Evolutionary conservation across 2,797 vertebrate genomes (phyloP).

Genomic region (Parauchenoglanis punctatus): DNA sequence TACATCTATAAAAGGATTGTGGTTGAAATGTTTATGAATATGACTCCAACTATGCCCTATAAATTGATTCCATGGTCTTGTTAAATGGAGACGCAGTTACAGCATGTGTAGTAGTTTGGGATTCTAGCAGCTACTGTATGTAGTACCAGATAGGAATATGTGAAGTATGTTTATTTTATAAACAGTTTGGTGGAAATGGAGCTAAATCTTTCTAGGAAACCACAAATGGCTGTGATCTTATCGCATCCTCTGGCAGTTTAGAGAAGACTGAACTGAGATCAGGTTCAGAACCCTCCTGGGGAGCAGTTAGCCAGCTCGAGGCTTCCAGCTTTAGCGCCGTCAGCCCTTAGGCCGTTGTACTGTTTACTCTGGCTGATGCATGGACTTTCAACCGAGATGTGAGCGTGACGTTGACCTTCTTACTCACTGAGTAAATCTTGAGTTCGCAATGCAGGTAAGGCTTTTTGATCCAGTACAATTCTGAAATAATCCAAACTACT

Average conservation of each 20-base stretch:
- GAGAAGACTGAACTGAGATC: conserved; percentile 69
- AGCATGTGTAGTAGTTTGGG: neutral
- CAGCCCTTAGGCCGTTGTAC: neutral
- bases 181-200: conserved; percentile 39
- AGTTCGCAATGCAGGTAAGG: neutral
- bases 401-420: conserved; percentile 52
- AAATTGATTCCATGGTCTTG: neutral
- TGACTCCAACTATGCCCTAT: neutral
- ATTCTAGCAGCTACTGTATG: neutral
- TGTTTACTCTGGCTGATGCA: conserved; percentile 47
- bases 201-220: conserved; percentile 69
- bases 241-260: conserved; percentile 74
- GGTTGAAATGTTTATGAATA: neutral
- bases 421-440: conserved; percentile 37
- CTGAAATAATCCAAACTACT: neutral
- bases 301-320: conserved; percentile 66
- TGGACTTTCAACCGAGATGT: conserved; percentile 45
- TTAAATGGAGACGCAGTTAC: neutral
- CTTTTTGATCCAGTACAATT: neutral
- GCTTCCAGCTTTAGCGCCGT: conserved; percentile 32
- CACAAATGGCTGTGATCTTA: conserved; percentile 78
- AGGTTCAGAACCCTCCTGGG: conserved; percentile 65
- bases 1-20: neutral
- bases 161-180: conserved; percentile 43
- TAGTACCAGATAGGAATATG: neutral